A percentile compares a stretch with the other conserved stretches of the same genome.
phyloP scores from a whole-genome alignment of 2,113 vertebrate genomes.

The Phoxinus phoxinus region DNA sequence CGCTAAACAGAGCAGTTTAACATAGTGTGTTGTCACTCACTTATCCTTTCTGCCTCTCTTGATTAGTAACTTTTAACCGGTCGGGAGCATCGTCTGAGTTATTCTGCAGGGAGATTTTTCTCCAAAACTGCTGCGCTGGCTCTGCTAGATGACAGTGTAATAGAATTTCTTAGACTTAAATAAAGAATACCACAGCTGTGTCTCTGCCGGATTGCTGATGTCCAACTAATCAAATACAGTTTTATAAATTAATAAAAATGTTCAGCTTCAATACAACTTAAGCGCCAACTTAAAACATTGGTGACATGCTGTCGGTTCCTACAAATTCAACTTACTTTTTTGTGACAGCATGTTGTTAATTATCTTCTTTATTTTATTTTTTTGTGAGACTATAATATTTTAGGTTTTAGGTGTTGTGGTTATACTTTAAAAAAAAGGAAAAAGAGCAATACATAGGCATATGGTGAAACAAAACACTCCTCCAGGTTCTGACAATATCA shows the following conservation, averaged over 20 bases:
- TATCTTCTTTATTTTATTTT: too few relatives aligned
- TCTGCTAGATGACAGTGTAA: background rate
- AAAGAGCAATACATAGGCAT: too few relatives aligned
- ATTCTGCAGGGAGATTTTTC: background rate
- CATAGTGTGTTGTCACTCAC: constrained; percentile 49
- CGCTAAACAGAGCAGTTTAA: constrained; percentile 52
- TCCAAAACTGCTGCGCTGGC: background rate
- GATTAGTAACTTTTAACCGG: constrained; percentile 38
- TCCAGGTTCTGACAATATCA: background rate
- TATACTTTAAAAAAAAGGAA: background rate
- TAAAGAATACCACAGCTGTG: background rate
- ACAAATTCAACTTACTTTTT: background rate
- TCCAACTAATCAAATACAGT: background rate
- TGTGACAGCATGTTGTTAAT: background rate
- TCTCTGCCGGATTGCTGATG: background rate
- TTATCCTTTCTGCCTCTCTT: constrained; percentile 49
- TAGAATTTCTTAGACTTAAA: background rate
- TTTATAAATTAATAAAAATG: too few relatives aligned
- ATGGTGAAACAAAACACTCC: background rate
- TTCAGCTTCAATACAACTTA: too few relatives aligned
- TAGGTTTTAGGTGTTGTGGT: background rate
- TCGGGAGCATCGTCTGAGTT: background rate
- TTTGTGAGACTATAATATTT: background rate
- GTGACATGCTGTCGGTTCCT: background rate
- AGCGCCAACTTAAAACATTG: too few relatives aligned